phyloP scores from a whole-genome alignment of 2,113 vertebrate genomes.

The Tyrannus savana region DNA sequence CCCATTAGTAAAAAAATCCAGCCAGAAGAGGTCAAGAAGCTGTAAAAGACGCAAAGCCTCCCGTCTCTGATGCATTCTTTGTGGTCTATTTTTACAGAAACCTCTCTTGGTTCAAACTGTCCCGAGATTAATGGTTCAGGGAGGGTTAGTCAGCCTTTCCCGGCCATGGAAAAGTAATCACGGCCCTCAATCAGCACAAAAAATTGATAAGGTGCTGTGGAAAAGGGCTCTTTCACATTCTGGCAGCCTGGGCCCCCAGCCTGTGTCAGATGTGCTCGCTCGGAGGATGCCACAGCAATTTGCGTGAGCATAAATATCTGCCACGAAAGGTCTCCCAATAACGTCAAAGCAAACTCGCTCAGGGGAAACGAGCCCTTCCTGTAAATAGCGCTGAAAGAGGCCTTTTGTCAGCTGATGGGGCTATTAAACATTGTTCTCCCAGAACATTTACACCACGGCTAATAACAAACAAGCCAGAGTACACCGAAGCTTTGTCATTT shows the following conservation, averaged over 20 bases:
- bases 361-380: not conserved
- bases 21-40: constrained; percentile 31
- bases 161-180: not conserved
- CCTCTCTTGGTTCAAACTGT: constrained; percentile 19
- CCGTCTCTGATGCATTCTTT: not conserved
- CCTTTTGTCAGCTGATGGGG: not conserved
- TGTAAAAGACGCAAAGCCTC: constrained; percentile 27
- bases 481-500: not conserved
- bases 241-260: not conserved
- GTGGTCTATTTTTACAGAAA: constrained; percentile 42
- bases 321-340: not conserved
- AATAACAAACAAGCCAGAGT: not conserved
- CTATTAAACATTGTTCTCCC: not conserved
- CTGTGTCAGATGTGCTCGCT: not conserved
- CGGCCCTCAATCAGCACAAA: not conserved
- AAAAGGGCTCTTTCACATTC: not conserved
- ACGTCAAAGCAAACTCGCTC: constrained; percentile 19
- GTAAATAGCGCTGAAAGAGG: not conserved
- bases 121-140: constrained; percentile 17
- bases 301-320: not conserved
- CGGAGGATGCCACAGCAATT: not conserved
- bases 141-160: constrained; percentile 20
- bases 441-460: not conserved
- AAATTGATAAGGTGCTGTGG: constrained; percentile 40
- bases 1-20: not conserved